phyloP scores from a whole-genome alignment of 2,113 vertebrate genomes.

The Trematomus loennbergii region DNA sequence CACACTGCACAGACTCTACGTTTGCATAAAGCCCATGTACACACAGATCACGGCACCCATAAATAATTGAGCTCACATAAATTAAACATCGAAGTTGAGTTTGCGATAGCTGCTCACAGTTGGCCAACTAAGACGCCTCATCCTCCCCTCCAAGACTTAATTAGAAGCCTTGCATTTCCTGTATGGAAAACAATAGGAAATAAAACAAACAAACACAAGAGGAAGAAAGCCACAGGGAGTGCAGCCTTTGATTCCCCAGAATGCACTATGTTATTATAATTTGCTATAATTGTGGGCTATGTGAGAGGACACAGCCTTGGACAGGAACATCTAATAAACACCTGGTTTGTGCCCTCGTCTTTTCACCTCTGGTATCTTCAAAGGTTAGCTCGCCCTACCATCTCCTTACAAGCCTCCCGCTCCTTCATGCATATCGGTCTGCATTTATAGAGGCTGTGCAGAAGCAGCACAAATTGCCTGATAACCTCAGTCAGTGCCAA shows the following conservation, averaged over 20 bases:
- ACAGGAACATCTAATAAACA: conserved; percentile 55
- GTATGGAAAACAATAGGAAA: conserved; percentile 53
- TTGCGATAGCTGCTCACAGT: conserved; percentile 67
- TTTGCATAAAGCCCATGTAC: conserved; percentile 47
- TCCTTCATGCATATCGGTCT: conserved; percentile 25
- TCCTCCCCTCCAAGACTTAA: conserved; percentile 69
- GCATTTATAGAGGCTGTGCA: conserved; percentile 19
- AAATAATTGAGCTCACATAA: conserved; percentile 78
- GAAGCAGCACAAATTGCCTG: conserved; percentile 23
- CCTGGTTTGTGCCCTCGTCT: conserved; percentile 25
- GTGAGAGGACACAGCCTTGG: conserved; percentile 37
- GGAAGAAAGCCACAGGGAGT: conserved; percentile 56
- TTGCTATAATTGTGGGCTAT: conserved; percentile 47
- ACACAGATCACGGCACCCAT: conserved; percentile 72
- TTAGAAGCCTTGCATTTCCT: conserved; percentile 69
- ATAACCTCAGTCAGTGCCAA: conserved; percentile 8
- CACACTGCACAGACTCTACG: conserved; percentile 35
- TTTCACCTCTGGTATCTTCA: conserved; percentile 40
- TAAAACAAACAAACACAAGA: conserved; percentile 50
- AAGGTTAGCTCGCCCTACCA: conserved; percentile 28
- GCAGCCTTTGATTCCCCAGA: conserved; percentile 58
- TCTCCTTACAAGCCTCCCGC: background rate
- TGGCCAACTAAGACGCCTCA: conserved; percentile 48
- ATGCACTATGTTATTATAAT: conserved; percentile 58
- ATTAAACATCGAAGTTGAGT: conserved; percentile 78